These are phyloP conservation scores for Helicoverpa assulta DNA, from an alignment of 2,888 invertebrate species.

Conservation along the genomic window DNA sequence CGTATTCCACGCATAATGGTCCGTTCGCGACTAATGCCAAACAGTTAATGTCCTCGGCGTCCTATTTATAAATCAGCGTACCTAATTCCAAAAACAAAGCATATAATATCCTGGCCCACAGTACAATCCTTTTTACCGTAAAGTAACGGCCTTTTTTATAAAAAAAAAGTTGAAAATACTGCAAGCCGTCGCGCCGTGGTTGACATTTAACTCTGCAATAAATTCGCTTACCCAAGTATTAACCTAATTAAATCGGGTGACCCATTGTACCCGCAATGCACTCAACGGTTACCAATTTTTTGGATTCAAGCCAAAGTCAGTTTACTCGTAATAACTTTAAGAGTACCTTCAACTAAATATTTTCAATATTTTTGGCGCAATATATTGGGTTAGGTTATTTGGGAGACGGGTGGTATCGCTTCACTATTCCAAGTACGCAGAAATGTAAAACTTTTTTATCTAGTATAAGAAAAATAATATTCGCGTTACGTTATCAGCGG, in stretches of 20 bases:
- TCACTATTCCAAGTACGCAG: not conserved
- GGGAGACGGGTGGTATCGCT: constrained; percentile 29
- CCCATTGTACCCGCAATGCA: constrained; percentile 59
- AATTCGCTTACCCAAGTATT: constrained; percentile 57
- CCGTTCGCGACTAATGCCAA: constrained; percentile 16
- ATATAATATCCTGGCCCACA: constrained; percentile 30
- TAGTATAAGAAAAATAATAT: too few species aligned
- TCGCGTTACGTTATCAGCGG: too few species aligned
- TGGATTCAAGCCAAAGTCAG: constrained; percentile 55
- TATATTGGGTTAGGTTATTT: constrained; percentile 40
- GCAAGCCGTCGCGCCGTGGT: constrained; percentile 37
- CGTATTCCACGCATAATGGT: constrained; percentile 9
- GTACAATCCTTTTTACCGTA: constrained; percentile 30
- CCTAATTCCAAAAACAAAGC: constrained; percentile 46
- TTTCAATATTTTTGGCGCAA: constrained; percentile 48
- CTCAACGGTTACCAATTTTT: constrained; percentile 55
- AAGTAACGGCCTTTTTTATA: constrained; percentile 27
- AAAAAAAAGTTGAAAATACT: constrained; percentile 38
- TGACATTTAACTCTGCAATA: constrained; percentile 52
- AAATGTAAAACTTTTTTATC: constrained; percentile 16
- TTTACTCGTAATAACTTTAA: constrained; percentile 55
- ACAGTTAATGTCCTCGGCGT: constrained; percentile 24
- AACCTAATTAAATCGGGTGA: constrained; percentile 62
- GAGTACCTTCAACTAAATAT: constrained; percentile 56
- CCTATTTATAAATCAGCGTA: constrained; percentile 44